A percentile compares a stretch with the other conserved stretches of the same genome.
These are phyloP conservation scores for Carassius carassius DNA, from an alignment of 2,113 vertebrate species.

Conservation along the genomic window DNA sequence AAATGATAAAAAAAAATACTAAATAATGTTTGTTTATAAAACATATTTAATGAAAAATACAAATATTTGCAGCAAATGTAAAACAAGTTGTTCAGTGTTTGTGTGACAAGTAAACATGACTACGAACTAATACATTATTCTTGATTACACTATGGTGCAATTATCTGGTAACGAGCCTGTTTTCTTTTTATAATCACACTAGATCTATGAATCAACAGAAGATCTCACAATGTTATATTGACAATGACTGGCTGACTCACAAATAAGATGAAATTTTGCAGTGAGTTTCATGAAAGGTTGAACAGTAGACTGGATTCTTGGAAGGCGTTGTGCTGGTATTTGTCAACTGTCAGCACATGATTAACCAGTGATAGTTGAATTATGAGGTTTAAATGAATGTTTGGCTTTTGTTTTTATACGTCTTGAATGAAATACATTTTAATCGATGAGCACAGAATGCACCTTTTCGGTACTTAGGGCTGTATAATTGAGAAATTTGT, in stretches of 20 bases:
- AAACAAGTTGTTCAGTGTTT: too few species aligned
- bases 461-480: background rate
- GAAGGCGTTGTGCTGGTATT: conserved; percentile 1
- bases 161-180: background rate
- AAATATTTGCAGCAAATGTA: too few species aligned
- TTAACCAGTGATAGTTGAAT: conserved; percentile 21
- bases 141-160: too few species aligned
- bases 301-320: background rate
- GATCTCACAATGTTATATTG: background rate
- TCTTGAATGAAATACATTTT: background rate
- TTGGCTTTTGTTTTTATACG: conserved; percentile 29
- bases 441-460: background rate
- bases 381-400: conserved; percentile 27
- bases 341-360: conserved; percentile 19
- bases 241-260: background rate
- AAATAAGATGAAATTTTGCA: background rate
- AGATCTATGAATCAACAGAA: background rate
- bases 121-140: background rate
- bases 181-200: background rate
- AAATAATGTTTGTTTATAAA: too few species aligned
- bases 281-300: conserved; percentile 3
- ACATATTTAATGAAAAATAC: too few species aligned
- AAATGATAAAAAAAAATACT: too few species aligned
- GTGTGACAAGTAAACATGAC: background rate
- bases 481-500: background rate